Evolutionary conservation across 2,888 invertebrate species (phyloP), one percentile per base, ranked within the genome.

Genomic region (Synanthedon myopaeformis): DNA sequence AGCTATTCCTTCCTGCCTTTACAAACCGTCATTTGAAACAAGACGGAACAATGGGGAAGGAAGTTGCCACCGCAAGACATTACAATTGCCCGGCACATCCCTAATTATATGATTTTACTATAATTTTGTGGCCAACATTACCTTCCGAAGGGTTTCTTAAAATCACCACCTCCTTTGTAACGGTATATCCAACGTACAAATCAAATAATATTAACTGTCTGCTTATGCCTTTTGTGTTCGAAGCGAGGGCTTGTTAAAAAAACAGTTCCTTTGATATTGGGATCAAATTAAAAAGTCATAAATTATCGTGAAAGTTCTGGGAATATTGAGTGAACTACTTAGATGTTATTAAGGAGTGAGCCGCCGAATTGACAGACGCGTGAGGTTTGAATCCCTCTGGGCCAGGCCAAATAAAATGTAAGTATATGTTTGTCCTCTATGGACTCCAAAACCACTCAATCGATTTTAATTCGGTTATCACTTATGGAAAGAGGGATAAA

Each of bases 21-120:
- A 61, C 65, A 64, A 65, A 64, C 63, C n/a, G 14, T 42, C 19
- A 61, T 58, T 57, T 54, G 66, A 67, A 74, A 69, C 63, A 63
- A 56, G 61, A 60, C 51, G 58, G 60, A 75, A 86, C 86, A 86
- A 86, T 82, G 67, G 78, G 77, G 74, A 79, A 85, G 86, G 86
- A 85, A 86, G 77, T 70, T 61, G 66, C 65, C 69, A 84, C 86
- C 85, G 74, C 86, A 85, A 82, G 80, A 73, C 71, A 62, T 69
- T 64, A 64, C 74, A 85, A 84, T 81, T 79, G 74, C 72, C 58
- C 62, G 70, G 70, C 65, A 68, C 75, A 66, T 73, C 79, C 81
- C 70, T 86, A 86, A 86, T 86, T 84, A 86, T 70, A 83, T 67
- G 74, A 77, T 76, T 76, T 76, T 72, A 76, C 77, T 76, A 74